A percentile compares a stretch with the other conserved stretches of the same genome.
Conservation (phyloP, 2,113 vertebrate species). For the Poeciliopsis prolifica region DNA sequence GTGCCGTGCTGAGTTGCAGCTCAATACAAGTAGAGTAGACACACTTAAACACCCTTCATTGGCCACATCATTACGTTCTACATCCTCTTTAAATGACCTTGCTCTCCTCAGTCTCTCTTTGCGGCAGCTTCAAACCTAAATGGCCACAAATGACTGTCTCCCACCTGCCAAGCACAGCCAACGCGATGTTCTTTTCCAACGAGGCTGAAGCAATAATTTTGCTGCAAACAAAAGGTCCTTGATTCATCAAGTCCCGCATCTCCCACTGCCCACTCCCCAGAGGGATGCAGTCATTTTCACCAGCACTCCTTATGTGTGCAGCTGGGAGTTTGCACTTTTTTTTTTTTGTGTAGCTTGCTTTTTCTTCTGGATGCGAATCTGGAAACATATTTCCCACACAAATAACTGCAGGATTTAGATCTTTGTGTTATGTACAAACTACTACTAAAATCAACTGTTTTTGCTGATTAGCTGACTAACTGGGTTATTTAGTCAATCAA, state of each 20-base stretch:
- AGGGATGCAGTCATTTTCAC: constrained; percentile 72
- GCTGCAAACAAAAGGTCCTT: constrained; percentile 72
- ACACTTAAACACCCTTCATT: constrained; percentile 49
- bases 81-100: constrained; percentile 69
- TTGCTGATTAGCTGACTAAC: no score
- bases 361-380: constrained; percentile 34
- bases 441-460: background rate
- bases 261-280: constrained; percentile 68
- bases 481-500: background rate
- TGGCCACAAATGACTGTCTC: constrained; percentile 59
- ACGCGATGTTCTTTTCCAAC: constrained; percentile 49
- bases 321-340: constrained; percentile 1
- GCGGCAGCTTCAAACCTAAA: constrained; percentile 62
- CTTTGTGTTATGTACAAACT: background rate
- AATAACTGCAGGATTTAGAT: constrained; percentile 2
- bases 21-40: constrained; percentile 50
- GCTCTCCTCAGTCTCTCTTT: constrained; percentile 40
- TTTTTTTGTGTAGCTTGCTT: constrained; percentile 36
- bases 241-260: constrained; percentile 70
- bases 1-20: constrained; percentile 32
- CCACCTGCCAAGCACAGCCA: constrained; percentile 38
- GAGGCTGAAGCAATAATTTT: constrained; percentile 54
- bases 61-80: constrained; percentile 57
- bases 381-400: background rate
- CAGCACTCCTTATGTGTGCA: constrained; percentile 33